phyloP scores from a whole-genome alignment of 2,113 vertebrate genomes.

The Ctenomys sociabilis region DNA sequence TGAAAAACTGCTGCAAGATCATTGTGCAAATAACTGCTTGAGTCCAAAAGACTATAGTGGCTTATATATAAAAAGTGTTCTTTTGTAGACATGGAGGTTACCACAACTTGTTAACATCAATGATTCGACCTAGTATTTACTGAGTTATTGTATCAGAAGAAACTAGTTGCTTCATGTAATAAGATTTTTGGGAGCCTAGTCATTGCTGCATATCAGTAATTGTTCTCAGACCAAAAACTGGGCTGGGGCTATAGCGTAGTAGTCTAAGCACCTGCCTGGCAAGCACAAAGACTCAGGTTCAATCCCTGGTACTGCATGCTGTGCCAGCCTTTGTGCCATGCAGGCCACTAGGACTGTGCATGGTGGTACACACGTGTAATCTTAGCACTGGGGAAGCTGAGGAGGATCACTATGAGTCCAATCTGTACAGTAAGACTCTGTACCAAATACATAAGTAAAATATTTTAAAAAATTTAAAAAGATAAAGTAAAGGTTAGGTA shows the following conservation, averaged over 20 bases:
- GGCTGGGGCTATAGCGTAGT: too few species aligned
- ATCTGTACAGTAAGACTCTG: too few species aligned
- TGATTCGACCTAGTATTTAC: background rate
- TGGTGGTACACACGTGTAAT: too few species aligned
- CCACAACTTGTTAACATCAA: background rate
- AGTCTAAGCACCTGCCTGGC: too few species aligned
- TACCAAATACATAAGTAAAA: too few species aligned
- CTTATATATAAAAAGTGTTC: background rate
- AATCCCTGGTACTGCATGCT: too few species aligned
- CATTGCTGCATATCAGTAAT: background rate
- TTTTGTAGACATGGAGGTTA: background rate
- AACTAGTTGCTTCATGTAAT: background rate
- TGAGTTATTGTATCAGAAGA: background rate
- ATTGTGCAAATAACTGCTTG: background rate
- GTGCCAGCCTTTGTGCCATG: too few species aligned
- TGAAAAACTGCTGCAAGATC: background rate
- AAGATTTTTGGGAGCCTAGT: background rate
- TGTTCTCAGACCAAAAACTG: background rate
- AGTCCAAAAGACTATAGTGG: background rate
- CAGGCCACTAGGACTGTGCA: too few species aligned
- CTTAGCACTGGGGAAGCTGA: too few species aligned
- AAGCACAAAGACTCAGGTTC: too few species aligned
- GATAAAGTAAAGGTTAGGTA: background rate
- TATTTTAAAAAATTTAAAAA: background rate
- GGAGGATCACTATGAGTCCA: too few species aligned